These are phyloP conservation scores for Thecophora atra DNA, from an alignment of 2,888 invertebrate genomes.

Conservation along the genomic window DNA sequence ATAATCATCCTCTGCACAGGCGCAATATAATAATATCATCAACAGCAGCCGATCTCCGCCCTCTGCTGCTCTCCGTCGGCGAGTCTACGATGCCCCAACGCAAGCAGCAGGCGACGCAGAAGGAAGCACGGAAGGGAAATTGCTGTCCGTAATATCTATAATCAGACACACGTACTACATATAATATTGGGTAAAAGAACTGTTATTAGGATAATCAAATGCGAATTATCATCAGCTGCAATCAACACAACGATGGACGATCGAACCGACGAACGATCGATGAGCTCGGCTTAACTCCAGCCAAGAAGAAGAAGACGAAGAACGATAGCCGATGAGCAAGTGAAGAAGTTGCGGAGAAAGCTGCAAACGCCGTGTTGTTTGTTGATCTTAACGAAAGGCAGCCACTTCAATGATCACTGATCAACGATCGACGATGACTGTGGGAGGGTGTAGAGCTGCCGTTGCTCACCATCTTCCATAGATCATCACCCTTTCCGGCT, in stretches of 20 bases:
- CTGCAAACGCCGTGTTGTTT: conserved; percentile 8
- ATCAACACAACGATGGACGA: conserved; percentile 50
- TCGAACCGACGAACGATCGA: neutral
- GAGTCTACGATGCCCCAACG: neutral
- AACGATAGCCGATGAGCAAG: conserved; percentile 26
- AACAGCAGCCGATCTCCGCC: conserved; percentile 9
- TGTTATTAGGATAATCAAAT: conserved; percentile 67
- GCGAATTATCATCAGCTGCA: conserved; percentile 64
- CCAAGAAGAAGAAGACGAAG: conserved; percentile 1
- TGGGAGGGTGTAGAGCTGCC: conserved; percentile 9
- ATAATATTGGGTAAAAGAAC: conserved; percentile 66
- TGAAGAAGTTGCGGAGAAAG: neutral
- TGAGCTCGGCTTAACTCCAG: neutral
- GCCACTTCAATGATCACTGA: conserved; percentile 21
- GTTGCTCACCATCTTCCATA: neutral
- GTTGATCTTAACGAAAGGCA: conserved; percentile 13
- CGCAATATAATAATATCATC: conserved; percentile 12
- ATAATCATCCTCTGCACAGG: conserved; percentile 29
- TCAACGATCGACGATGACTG: conserved; percentile 9
- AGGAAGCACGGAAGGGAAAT: conserved; percentile 31
- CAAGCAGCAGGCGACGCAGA: conserved; percentile 4
- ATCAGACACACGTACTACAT: conserved; percentile 67
- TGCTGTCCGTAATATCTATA: conserved; percentile 63
- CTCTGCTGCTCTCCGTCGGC: neutral
- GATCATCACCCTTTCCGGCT: neutral